Conservation (phyloP, 1,140 invertebrate genomes). For the Pantala flavescens region DNA sequence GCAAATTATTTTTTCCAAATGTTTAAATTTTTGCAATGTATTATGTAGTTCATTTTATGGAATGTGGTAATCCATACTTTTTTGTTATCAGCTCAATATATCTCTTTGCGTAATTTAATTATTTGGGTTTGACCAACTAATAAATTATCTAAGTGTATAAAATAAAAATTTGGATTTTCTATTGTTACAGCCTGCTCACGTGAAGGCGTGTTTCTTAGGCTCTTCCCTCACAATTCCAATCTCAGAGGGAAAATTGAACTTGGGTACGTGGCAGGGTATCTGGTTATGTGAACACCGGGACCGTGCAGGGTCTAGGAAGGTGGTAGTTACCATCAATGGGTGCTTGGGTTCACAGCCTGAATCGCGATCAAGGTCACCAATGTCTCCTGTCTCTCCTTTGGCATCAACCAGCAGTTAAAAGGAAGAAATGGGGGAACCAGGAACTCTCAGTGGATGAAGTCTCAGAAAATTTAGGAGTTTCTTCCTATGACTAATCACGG, state of each 20-base stretch:
- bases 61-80: no score
- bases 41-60: no score
- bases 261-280: slow-evolving; percentile 95
- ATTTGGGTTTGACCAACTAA: no score
- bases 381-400: slow-evolving; percentile 70
- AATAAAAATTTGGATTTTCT: no score
- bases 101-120: no score
- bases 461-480: neutral
- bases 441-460: neutral
- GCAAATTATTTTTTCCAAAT: no score
- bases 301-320: slow-evolving; percentile 82
- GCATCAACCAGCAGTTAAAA: slow-evolving; percentile 78
- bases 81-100: no score
- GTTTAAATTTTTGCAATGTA: no score
- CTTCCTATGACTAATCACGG: neutral
- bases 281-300: slow-evolving; percentile 97
- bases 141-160: no score
- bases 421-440: neutral
- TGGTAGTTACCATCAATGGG: slow-evolving; percentile 83
- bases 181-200: slow-evolving; percentile 77
- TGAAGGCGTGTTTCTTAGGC: slow-evolving; percentile 92
- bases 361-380: slow-evolving; percentile 68
- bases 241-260: slow-evolving; percentile 85
- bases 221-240: slow-evolving; percentile 92
- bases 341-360: slow-evolving; percentile 69